Evolutionary conservation across 2,888 invertebrate species (phyloP), one percentile per base, ranked within the genome.

Genomic region (Lydus trimaculatus): DNA sequence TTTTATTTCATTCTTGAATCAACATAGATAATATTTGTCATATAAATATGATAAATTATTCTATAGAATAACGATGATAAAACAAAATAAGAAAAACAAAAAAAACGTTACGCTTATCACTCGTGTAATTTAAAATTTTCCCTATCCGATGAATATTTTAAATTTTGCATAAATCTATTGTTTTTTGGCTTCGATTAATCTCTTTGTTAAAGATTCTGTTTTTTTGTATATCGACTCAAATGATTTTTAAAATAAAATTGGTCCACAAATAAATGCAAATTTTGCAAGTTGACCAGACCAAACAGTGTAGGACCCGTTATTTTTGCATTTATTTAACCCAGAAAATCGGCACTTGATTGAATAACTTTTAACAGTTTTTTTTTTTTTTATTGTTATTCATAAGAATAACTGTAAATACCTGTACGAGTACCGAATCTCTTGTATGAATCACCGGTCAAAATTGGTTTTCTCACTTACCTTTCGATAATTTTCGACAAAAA

Each of bases 321-420:
- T 56, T 48, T 56, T 68, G 71, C 69, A 72, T 72, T 66, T 62
- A 64, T 39, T 73, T 74, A 70, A 74, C 72, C 73, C 66, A 73
- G 70, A 71, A 73, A 56, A 17, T 43, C 28, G 8, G 28, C 56
- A 56, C 63, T 13, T 48, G 62, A 36, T 60, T 61, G 64, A 43
- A n/a, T n/a, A n/a, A n/a, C n/a, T n/a, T n/a, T n/a, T n/a, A n/a
- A n/a, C n/a, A n/a, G n/a, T n/a, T 65, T 61, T 68, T 60, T 68
- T 13, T 56, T 65, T 66, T 58, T 31, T 28, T 6, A 28, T 43
- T 58, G 58, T 69, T 72, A 70, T 72, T 73, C 64, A 70, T 69
- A 33, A 7, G 68, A 60, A 23, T 73, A 73, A 73, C 73, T 67
- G 73, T 73, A 65, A 63, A 71, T 63, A 11, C 0, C 9, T 15